Evolutionary conservation across 1,140 invertebrate species (phyloP), one percentile per base, ranked within the genome.

Genomic region (Littorina saxatilis): DNA sequence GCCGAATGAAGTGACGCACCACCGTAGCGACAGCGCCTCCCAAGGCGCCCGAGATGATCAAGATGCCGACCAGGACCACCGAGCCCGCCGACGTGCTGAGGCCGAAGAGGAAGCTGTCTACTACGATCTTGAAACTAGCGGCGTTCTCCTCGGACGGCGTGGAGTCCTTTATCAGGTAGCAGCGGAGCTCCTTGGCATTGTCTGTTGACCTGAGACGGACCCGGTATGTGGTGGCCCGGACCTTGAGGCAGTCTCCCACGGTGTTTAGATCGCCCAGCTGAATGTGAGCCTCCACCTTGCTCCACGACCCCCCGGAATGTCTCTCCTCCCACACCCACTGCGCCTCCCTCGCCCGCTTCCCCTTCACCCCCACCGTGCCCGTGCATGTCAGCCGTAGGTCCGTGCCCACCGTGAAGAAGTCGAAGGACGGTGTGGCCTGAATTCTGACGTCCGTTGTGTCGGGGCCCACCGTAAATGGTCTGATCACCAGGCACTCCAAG

Each of bases 91-190:
- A 20, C 35, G 66, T 68, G 13, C 39, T 39, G 32, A 68, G 66
- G 20, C 66, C 66, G 66, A 68, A 68, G 66, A 68, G 37, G 35
- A 68, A 68, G 32, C 32, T 23, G 66, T 68, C 66, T 20, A 68
- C 66, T 68, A 39, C 20, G 66, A 39, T 35, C 11, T 0, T 39
- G 23, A 39, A 68, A 1, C 0, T 20, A 17, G 2, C 4, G 35
- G 66, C 66, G 13, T 1, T 15, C 0, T 17, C 15, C 11, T 2
- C 39, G 35, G 5, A 39, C 17, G 66, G 5, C 35, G 37, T 68
- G 4, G 1, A 32, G 11, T 2, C 66, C 17, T 68, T 39, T 0
- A 40, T 13, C 32, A 68, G 32, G 35, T 39, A 68, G 35, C 66
- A 68, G 35, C 66, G 66, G 66, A 35, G 39, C 13, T 32, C 5